These are phyloP conservation scores for Macrocentrus cingulum DNA, from an alignment of 1,140 invertebrate species.

Conservation along the genomic window DNA sequence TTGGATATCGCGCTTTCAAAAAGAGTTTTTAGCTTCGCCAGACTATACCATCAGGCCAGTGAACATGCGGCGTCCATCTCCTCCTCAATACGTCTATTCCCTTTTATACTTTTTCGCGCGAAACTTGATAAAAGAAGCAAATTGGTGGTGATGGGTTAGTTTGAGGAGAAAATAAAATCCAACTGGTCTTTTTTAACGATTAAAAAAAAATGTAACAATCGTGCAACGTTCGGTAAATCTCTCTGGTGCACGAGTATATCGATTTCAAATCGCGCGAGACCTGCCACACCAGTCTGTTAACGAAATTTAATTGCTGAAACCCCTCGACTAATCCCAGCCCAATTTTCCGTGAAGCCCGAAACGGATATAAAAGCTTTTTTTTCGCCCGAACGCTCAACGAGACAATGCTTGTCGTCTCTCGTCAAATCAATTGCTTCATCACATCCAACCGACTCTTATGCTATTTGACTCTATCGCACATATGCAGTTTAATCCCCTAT, in stretches of 20 bases:
- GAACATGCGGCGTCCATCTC: slow-evolving; percentile 5
- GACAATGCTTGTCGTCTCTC: too few species aligned
- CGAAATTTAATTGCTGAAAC: slow-evolving; percentile 42
- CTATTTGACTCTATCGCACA: too few species aligned
- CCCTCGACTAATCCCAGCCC: slow-evolving; percentile 20
- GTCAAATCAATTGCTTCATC: too few species aligned
- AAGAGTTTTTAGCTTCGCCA: slow-evolving; percentile 23
- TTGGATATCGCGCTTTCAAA: slow-evolving; percentile 27
- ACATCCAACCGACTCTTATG: too few species aligned
- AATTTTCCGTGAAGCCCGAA: neutral
- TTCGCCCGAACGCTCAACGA: too few species aligned
- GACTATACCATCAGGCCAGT: slow-evolving; percentile 5
- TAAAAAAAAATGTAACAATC: neutral
- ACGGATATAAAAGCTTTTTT: too few species aligned
- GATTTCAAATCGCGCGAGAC: slow-evolving; percentile 39
- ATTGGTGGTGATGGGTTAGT: too few species aligned
- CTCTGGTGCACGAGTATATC: slow-evolving; percentile 31
- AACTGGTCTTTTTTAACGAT: neutral
- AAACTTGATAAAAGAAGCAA: too few species aligned
- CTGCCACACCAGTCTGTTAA: slow-evolving; percentile 28
- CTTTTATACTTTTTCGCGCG: neutral
- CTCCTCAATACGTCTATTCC: slow-evolving; percentile 6
- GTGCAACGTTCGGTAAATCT: slow-evolving; percentile 12
- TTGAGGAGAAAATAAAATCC: too few species aligned
- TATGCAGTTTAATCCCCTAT: too few species aligned